Evolutionary conservation across 2,113 vertebrate species (phyloP).

Genomic region (Dasyornis broadbenti): DNA sequence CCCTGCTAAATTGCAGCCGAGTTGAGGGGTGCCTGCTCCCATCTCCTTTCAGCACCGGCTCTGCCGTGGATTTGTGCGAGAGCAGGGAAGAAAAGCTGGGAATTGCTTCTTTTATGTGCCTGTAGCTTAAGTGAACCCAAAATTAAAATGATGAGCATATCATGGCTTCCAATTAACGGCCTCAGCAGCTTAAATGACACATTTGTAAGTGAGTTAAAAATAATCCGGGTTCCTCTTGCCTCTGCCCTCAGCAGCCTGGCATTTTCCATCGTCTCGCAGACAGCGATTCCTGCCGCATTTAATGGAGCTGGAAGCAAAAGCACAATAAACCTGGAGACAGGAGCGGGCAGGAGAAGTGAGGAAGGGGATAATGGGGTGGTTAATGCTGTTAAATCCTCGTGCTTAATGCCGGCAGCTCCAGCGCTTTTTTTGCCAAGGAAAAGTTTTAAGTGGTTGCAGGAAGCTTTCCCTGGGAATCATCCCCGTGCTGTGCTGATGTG

Average conservation of each 20-base stretch:
- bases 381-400: not conserved
- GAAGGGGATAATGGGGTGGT: not conserved
- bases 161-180: not conserved
- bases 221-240: not conserved
- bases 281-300: not conserved
- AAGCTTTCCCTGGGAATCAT: not conserved
- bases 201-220: not conserved
- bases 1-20: not conserved
- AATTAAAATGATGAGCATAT: conserved; percentile 25
- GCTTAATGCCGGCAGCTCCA: not conserved
- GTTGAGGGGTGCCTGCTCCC: not conserved
- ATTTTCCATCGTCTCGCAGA: not conserved
- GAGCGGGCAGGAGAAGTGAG: not conserved
- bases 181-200: not conserved
- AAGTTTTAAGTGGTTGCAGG: not conserved
- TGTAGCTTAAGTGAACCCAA: not conserved
- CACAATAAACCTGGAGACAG: not conserved
- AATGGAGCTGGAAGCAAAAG: conserved; percentile 22
- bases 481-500: not conserved
- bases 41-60: not conserved
- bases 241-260: not conserved
- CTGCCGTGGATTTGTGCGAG: not conserved
- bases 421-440: not conserved
- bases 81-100: not conserved
- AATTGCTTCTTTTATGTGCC: not conserved